A percentile compares a stretch with the other conserved stretches of the same genome.
Conservation (phyloP, 2,113 vertebrate species). For the Strix aluco region DNA sequence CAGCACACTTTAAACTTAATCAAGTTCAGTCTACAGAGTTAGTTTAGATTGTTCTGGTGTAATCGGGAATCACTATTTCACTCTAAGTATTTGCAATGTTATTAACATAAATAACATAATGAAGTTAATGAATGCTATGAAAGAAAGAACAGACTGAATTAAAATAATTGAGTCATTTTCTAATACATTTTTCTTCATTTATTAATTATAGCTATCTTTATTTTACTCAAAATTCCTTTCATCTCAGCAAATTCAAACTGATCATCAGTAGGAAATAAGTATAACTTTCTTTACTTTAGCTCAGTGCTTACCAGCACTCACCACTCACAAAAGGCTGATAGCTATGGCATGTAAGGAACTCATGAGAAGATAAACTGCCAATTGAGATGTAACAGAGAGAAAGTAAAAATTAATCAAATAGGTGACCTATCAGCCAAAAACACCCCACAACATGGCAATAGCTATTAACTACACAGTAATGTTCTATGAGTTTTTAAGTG, state of each 20-base stretch:
- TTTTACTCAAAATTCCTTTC: background rate
- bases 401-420: background rate
- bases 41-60: background rate
- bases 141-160: background rate
- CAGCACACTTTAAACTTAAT: background rate
- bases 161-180: background rate
- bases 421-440: background rate
- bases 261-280: background rate
- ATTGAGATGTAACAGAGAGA: background rate
- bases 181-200: background rate
- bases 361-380: background rate
- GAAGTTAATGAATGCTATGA: background rate
- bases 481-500: background rate
- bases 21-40: background rate
- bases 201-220: background rate
- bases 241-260: background rate
- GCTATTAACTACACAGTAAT: background rate
- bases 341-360: background rate
- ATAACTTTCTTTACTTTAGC: background rate
- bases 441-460: too few relatives aligned
- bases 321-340: background rate
- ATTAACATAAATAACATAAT: background rate
- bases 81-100: background rate
- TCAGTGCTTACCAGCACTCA: background rate
- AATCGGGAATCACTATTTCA: background rate